Conservation (phyloP, 2,113 vertebrate genomes). For the Tyrannus savana region DNA sequence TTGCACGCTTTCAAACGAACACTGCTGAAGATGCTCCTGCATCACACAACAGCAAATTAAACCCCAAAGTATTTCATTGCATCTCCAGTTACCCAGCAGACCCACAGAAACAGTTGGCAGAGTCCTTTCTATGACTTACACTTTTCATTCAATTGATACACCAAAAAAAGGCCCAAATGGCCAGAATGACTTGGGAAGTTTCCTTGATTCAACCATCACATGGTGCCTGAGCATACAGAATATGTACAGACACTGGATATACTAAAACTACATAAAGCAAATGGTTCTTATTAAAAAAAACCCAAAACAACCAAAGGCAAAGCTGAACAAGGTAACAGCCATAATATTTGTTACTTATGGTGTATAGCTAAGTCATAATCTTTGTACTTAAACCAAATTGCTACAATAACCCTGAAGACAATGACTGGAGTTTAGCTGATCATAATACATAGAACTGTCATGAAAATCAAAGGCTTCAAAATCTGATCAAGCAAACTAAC, state of each 20-base stretch:
- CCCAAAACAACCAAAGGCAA: neutral
- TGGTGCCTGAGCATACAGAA: neutral
- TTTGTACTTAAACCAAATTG: neutral
- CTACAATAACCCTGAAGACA: neutral
- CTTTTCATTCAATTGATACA: neutral
- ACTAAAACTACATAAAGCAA: neutral
- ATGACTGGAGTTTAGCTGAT: neutral
- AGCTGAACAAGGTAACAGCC: neutral
- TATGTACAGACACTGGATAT: neutral
- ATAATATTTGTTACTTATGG: neutral
- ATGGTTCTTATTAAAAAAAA: neutral
- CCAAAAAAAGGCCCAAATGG: neutral
- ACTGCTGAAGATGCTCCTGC: conserved; percentile 85
- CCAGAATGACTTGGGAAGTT: neutral
- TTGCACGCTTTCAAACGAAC: conserved; percentile 72
- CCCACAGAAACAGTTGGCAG: neutral
- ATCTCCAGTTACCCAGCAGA: neutral
- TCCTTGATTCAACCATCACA: neutral
- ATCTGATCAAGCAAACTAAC: conserved; percentile 63
- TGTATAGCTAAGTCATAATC: neutral
- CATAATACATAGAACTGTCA: neutral
- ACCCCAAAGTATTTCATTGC: neutral
- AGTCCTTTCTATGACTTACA: neutral
- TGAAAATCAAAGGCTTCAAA: neutral
- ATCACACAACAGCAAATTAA: neutral